Evolutionary conservation across 2,888 invertebrate species (phyloP), one percentile per base, ranked within the genome.

Genomic region (Pyrrhosoma nymphula): DNA sequence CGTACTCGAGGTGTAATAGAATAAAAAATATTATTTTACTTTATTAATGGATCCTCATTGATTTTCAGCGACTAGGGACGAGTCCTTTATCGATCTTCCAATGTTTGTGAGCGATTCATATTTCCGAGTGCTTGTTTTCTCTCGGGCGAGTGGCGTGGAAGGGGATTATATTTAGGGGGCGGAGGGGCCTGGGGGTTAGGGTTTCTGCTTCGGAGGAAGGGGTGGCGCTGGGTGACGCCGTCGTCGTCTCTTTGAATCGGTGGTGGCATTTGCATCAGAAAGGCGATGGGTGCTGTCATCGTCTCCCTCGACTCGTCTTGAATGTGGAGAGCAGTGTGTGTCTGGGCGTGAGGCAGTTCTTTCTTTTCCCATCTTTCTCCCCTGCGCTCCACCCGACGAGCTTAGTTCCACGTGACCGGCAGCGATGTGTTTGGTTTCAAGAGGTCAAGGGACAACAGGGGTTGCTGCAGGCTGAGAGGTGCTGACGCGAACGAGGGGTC

Each of bases 61-160:
- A 60, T 60, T 60, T 16, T 16, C 18, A 12, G 60, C 3, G 60
- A n/a, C n/a, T 1, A n/a, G 1, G 69, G 60, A 60, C 18, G 60
- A 60, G 60, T 60, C 60, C 60, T 6, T 69, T 69, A 69, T 69
- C 69, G 69, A 69, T 69, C 69, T n/a, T n/a, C 69, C n/a, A 12
- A n/a, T 69, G 69, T 69, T 69, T 69, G 69, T 69, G n/a, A 69
- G 69, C n/a, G 69, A 69, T 69, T 69, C 69, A n/a, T 69, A 69
- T 69, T 69, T 69, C 69, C 69, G n/a, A 26, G n/a, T 14, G 60
- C 20, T 60, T 60, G 60, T 60, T 60, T 60, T 60, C 60, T 60
- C 12, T 60, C 16, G 16, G 60, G 60, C 60, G 60, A 60, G 60
- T 60, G 60, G 60, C 20, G 60, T 8, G 60, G 60, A 60, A 60